phyloP scores from a whole-genome alignment of 2,888 invertebrate species.

The Ecdyonurus torrentis region DNA sequence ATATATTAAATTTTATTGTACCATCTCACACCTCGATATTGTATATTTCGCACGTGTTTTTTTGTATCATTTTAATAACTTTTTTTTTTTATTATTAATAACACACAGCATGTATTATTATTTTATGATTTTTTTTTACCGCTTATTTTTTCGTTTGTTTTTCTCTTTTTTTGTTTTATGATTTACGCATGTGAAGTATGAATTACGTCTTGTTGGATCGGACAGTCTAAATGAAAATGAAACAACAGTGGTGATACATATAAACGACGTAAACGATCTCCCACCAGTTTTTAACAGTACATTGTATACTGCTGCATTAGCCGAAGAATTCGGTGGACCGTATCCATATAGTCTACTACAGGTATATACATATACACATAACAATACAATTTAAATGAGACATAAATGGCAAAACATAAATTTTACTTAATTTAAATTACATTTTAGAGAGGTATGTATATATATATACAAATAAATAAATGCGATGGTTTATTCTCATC shows the following conservation, averaged over 20 bases:
- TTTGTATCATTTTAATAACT: constrained; percentile 1
- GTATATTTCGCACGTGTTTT: neutral
- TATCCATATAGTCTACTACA: constrained; percentile 53
- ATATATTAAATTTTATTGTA: constrained; percentile 23
- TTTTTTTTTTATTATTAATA: neutral
- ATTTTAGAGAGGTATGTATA: too few relatives aligned
- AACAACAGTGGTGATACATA: constrained; percentile 63
- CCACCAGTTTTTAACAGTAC: constrained; percentile 63
- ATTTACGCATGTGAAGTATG: constrained; percentile 40
- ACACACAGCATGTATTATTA: neutral
- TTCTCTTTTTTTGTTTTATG: constrained; percentile 11
- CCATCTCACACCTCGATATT: neutral
- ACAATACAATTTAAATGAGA: too few relatives aligned
- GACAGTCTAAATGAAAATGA: constrained; percentile 81
- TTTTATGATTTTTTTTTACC: neutral
- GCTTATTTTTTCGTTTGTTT: neutral
- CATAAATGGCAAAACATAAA: too few relatives aligned
- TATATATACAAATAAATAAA: too few relatives aligned
- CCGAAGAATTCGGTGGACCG: constrained; percentile 56
- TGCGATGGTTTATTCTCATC: too few relatives aligned
- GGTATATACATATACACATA: too few relatives aligned
- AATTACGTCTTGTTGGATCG: constrained; percentile 74
- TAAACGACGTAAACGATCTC: constrained; percentile 78
- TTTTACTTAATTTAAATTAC: too few relatives aligned
- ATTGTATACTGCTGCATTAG: constrained; percentile 51